Evolutionary conservation across 2,113 vertebrate species (phyloP).

Genomic region (Melanotaenia duboulayi): DNA sequence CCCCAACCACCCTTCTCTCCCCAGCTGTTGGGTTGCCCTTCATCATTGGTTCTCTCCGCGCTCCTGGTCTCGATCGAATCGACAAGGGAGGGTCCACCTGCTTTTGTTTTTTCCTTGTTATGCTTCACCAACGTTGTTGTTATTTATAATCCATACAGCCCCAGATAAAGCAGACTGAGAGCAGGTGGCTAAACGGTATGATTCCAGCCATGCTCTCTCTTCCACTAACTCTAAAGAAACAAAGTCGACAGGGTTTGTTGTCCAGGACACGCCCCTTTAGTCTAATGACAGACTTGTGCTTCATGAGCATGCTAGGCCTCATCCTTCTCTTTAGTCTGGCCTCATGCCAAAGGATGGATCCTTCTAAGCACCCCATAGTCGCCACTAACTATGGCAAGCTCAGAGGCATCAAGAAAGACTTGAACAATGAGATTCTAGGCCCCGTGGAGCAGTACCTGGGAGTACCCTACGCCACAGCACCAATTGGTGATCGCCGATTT

Average conservation of each 20-base stretch:
- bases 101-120: slow-evolving; percentile 23
- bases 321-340: slow-evolving; percentile 78
- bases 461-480: slow-evolving; percentile 91
- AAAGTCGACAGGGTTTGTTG: slow-evolving; percentile 31
- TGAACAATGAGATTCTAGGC: slow-evolving; percentile 94
- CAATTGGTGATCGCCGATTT: slow-evolving; percentile 89
- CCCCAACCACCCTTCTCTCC: slow-evolving; percentile 23
- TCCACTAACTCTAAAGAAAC: slow-evolving; percentile 49
- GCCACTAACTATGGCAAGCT: slow-evolving; percentile 91
- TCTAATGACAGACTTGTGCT: slow-evolving; percentile 68
- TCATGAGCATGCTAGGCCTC: slow-evolving; percentile 78
- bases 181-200: slow-evolving; percentile 47
- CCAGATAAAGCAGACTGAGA: slow-evolving; percentile 22
- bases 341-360: slow-evolving; percentile 83
- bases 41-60: not conserved
- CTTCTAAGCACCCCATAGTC: slow-evolving; percentile 85
- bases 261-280: slow-evolving; percentile 46
- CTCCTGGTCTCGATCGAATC: slow-evolving; percentile 6
- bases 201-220: slow-evolving; percentile 57
- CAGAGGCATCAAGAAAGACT: slow-evolving; percentile 89
- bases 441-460: slow-evolving; percentile 92
- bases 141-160: slow-evolving; percentile 27
- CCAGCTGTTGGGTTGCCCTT: slow-evolving; percentile 10
- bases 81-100: slow-evolving; percentile 2
- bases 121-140: slow-evolving; percentile 10